phyloP scores from a whole-genome alignment of 2,113 vertebrate genomes.

The Manacus vitellinus region DNA sequence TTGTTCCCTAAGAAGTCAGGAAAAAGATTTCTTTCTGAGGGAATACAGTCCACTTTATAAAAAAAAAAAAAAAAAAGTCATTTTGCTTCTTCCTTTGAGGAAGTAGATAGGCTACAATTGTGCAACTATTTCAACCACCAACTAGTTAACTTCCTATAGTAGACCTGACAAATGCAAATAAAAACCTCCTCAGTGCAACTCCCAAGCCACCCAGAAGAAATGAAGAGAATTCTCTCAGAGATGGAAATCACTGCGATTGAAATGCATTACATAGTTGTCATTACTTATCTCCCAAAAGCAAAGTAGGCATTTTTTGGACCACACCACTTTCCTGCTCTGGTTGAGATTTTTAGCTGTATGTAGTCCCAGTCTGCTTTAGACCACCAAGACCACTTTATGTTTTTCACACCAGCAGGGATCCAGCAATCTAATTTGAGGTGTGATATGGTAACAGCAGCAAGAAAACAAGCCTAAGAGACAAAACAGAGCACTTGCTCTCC shows the following conservation, averaged over 20 bases:
- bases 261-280: not conserved
- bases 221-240: not conserved
- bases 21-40: not conserved
- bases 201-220: not conserved
- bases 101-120: not conserved
- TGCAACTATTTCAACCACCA: not conserved
- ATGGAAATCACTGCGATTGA: not conserved
- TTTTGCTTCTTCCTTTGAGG: not conserved
- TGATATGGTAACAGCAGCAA: not conserved
- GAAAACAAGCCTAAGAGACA: not conserved
- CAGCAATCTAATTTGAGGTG: not conserved
- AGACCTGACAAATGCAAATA: not conserved
- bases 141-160: not conserved
- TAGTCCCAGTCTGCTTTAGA: not conserved
- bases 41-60: not conserved
- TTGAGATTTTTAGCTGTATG: not conserved
- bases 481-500: not conserved
- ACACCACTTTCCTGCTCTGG: not conserved
- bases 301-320: not conserved
- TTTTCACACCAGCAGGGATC: not conserved
- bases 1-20: not conserved
- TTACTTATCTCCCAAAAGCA: not conserved
- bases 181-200: not conserved
- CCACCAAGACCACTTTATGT: not conserved
- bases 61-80: not conserved